Conservation (phyloP, 92 coral and sea anemone species). For the Heteractis magnifica region DNA sequence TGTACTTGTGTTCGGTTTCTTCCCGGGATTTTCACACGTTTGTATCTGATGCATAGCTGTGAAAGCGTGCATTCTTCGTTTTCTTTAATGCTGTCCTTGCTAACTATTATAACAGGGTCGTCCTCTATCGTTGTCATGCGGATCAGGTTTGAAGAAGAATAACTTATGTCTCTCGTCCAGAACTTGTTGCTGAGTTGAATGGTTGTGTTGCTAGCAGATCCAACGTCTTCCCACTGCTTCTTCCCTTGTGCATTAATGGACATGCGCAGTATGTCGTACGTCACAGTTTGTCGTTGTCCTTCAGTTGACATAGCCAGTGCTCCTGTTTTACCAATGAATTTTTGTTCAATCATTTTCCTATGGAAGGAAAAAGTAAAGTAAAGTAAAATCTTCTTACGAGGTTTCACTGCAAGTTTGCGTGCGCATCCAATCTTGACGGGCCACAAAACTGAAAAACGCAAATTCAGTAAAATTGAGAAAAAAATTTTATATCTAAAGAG, state of each 20-base stretch:
- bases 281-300: constrained; percentile 42
- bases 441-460: too few species aligned
- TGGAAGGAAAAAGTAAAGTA: not conserved
- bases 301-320: constrained; percentile 31
- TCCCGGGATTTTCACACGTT: constrained; percentile 11
- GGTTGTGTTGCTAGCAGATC: constrained; percentile 30
- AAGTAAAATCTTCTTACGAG: not conserved
- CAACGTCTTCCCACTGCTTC: constrained; percentile 53
- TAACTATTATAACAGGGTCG: constrained; percentile 59
- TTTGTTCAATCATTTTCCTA: constrained; percentile 37
- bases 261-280: constrained; percentile 55
- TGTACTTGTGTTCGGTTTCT: constrained; percentile 18
- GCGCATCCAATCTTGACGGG: too few species aligned
- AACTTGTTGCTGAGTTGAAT: constrained; percentile 39
- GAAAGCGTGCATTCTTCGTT: constrained; percentile 55
- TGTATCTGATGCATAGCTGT: constrained; percentile 47
- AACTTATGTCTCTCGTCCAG: constrained; percentile 38
- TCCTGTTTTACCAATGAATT: constrained; percentile 51
- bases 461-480: too few species aligned
- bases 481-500: too few species aligned
- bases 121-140: constrained; percentile 61
- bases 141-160: constrained; percentile 17
- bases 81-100: constrained; percentile 22
- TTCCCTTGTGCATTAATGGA: not conserved
- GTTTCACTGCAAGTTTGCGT: not conserved